phyloP scores from a whole-genome alignment of 1,140 invertebrate genomes.

The Hesperophylax magnus region DNA sequence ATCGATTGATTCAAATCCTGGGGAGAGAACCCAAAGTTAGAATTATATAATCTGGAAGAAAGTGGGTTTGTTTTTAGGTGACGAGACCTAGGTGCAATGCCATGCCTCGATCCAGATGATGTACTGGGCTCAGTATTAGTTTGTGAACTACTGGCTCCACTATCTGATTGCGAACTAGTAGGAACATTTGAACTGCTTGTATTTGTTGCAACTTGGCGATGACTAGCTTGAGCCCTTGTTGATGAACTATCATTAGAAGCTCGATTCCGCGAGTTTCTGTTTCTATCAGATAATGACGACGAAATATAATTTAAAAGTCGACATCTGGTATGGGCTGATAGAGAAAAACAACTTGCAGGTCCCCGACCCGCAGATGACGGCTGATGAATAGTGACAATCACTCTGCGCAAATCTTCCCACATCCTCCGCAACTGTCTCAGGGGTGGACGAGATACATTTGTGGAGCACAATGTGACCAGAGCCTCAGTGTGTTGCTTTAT shows the following conservation, averaged over 20 bases:
- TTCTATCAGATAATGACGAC: conserved; percentile 14
- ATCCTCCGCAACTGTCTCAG: conserved; percentile 75
- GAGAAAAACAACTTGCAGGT: conserved; percentile 63
- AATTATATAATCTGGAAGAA: neutral
- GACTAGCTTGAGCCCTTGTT: conserved; percentile 17
- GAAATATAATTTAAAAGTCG: conserved; percentile 61
- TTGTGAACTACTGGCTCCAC: neutral
- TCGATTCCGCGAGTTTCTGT: neutral
- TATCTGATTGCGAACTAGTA: neutral
- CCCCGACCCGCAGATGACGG: conserved; percentile 63
- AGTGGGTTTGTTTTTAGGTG: conserved; percentile 15
- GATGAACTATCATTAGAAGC: conserved; percentile 57
- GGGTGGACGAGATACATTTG: conserved; percentile 62
- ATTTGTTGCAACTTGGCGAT: neutral
- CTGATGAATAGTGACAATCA: conserved; percentile 71
- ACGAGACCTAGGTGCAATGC: neutral
- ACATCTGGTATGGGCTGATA: conserved; percentile 64
- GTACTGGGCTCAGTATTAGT: conserved; percentile 31
- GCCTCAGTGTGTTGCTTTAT: conserved; percentile 64
- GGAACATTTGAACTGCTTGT: neutral
- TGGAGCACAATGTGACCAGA: conserved; percentile 65
- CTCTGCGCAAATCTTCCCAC: conserved; percentile 75
- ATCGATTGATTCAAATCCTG: conserved; percentile 59
- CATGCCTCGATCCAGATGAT: conserved; percentile 24
- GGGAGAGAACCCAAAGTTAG: conserved; percentile 10